phyloP scores from a whole-genome alignment of 1,140 invertebrate species.

The Cryptotermes secundus region DNA sequence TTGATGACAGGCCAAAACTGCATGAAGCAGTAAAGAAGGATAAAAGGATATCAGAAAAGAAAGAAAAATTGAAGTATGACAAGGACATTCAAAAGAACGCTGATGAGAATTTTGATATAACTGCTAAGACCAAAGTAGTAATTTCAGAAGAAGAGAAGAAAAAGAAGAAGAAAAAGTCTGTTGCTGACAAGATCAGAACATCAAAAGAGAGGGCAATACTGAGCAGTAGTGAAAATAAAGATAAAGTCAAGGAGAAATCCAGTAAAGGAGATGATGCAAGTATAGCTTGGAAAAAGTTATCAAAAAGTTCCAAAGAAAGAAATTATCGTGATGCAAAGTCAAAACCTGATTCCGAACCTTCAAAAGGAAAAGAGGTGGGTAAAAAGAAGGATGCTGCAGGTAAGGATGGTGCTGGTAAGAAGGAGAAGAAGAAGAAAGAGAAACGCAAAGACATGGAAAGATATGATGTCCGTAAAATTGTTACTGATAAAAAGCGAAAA shows the following conservation, averaged over 20 bases:
- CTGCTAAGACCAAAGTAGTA: conserved; percentile 22
- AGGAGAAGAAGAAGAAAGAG: conserved; percentile 45
- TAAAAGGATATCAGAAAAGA: conserved; percentile 47
- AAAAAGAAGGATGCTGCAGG: conserved; percentile 48
- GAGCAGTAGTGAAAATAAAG: conserved; percentile 47
- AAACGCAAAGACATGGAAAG: conserved; percentile 65
- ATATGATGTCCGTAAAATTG: conserved; percentile 77
- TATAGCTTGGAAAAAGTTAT: conserved; percentile 76
- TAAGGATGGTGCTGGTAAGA: conserved; percentile 44
- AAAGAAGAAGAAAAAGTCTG: conserved; percentile 57
- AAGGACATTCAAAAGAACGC: conserved; percentile 33
- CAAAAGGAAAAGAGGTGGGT: conserved; percentile 42
- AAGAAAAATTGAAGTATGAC: conserved; percentile 42
- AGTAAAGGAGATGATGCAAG: conserved; percentile 42
- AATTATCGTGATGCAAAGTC: conserved; percentile 74
- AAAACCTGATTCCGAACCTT: conserved; percentile 36
- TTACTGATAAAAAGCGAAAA: conserved; percentile 66
- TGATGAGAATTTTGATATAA: conserved; percentile 34
- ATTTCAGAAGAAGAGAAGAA: conserved; percentile 58
- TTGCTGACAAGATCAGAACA: conserved; percentile 48
- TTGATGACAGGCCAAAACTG: conserved; percentile 47
- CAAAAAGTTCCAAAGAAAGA: conserved; percentile 74
- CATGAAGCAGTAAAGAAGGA: conserved; percentile 38
- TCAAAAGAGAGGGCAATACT: conserved; percentile 32
- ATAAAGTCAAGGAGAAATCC: conserved; percentile 43